Evolutionary conservation across 2,888 invertebrate species (phyloP), one percentile per base, ranked within the genome.

Genomic region (Microctonus aethiopoides): DNA sequence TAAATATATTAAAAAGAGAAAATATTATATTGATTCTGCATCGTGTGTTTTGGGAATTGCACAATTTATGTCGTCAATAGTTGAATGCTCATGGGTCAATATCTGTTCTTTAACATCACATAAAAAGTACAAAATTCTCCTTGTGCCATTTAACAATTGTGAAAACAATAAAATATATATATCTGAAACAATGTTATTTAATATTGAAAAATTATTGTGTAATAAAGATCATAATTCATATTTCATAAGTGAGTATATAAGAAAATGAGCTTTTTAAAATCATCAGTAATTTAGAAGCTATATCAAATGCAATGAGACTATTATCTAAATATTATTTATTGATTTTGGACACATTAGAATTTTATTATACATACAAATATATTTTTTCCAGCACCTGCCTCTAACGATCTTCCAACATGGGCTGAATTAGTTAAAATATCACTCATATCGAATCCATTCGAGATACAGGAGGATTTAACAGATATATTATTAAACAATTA

Each of bases 401-500:
- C 39, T 20, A 64, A 77, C 39, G 68, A 75, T 24, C 34, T 26
- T 9, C 6, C 64, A 13, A 57, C 57, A 1, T 83, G 75, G 75
- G 83, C 84, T 16, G 73, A 69, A 10, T 79, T 82, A 71, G 80
- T 78, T 7, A 81, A 67, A 70, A 73, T 86, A 70, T 83, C 84
- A 10, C 67, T 83, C 59, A 78, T 86, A 24, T 70, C 76, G 6
- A 83, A 79, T 74, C 79, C 81, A 0, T 60, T 78, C 34, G 80
- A 81, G 1, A 79, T 68, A 59, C 60, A 78, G 3, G 73, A 75
- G 0, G 86, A 88, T 62, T 87, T 92, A 56, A 83, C 90, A 0
- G 92, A 92, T 83, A 85, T 88, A 64, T 84, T 93, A 61, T 82
- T 94, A 46, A 89, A 89, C 78, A 92, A 91, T 79, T 91, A 92